phyloP scores from a whole-genome alignment of 2,888 invertebrate genomes.

The Sylvicola fuscatus region DNA sequence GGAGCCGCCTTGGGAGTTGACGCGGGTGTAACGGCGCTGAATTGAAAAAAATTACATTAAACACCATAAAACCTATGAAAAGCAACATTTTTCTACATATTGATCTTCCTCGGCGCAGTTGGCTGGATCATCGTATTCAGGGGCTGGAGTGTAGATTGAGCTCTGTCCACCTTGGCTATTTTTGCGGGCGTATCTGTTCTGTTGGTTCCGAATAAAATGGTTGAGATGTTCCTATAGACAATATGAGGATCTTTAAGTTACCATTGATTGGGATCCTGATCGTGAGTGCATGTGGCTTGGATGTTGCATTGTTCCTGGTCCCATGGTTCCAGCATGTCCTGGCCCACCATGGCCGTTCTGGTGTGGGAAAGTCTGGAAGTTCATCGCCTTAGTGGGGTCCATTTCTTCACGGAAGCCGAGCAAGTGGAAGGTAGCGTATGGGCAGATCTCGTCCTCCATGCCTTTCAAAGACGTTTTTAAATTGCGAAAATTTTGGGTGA shows the following conservation, averaged over 20 bases:
- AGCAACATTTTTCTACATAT: conserved; percentile 44
- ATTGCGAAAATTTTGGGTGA: too few species aligned
- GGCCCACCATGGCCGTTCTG: conserved; percentile 37
- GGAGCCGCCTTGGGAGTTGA: conserved; percentile 38
- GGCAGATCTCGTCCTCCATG: conserved; percentile 92
- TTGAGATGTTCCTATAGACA: too few species aligned
- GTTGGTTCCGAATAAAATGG: conserved; percentile 29
- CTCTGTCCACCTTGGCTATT: conserved; percentile 66
- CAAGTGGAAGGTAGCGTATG: conserved; percentile 90
- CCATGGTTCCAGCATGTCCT: conserved; percentile 62
- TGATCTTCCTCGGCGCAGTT: conserved; percentile 84
- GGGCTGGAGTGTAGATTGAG: conserved; percentile 61
- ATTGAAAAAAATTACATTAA: conserved; percentile 3
- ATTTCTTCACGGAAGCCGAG: conserved; percentile 90
- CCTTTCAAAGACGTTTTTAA: conserved; percentile 29
- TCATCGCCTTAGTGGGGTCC: conserved; percentile 78
- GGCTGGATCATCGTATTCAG: conserved; percentile 85
- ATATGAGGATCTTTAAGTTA: conserved; percentile 19
- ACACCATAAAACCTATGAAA: neutral
- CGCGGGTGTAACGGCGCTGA: conserved; percentile 50
- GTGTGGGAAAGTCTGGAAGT: conserved; percentile 76
- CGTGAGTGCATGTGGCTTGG: conserved; percentile 61
- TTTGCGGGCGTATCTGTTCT: conserved; percentile 46
- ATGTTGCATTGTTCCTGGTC: conserved; percentile 52
- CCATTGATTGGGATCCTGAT: conserved; percentile 79